These are phyloP conservation scores for Neostethus bicornis DNA, from an alignment of 2,797 vertebrate species.

Conservation along the genomic window DNA sequence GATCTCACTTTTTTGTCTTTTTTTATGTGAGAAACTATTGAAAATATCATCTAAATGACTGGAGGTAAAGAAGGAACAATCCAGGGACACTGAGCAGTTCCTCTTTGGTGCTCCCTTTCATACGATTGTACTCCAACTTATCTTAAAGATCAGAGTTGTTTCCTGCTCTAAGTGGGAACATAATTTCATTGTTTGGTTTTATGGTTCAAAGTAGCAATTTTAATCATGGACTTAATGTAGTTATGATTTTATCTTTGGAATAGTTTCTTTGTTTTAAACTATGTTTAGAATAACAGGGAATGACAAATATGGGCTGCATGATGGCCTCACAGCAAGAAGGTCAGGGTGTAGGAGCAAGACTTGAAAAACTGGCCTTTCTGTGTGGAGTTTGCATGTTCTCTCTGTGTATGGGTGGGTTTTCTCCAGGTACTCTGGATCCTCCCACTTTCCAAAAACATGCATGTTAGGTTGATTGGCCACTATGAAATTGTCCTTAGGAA, in stretches of 20 bases:
- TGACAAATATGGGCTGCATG: too few relatives aligned
- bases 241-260: constrained; percentile 4
- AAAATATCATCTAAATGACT: constrained; percentile 67
- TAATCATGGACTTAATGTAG: background rate
- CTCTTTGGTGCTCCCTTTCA: constrained; percentile 54
- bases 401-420: too few relatives aligned
- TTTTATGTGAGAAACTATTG: constrained; percentile 66
- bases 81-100: constrained; percentile 55
- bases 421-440: too few relatives aligned
- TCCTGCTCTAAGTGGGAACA: constrained; percentile 10
- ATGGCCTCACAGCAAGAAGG: too few relatives aligned
- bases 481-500: too few relatives aligned
- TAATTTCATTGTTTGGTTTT: background rate
- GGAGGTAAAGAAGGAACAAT: constrained; percentile 61
- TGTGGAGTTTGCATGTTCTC: too few relatives aligned
- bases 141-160: constrained; percentile 38
- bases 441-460: too few relatives aligned
- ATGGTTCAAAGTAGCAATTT: background rate
- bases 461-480: too few relatives aligned
- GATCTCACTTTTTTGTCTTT: constrained; percentile 68
- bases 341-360: too few relatives aligned
- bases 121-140: constrained; percentile 37
- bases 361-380: too few relatives aligned
- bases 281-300: too few relatives aligned
- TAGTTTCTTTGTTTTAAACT: too few relatives aligned